Conservation (phyloP, 2,888 invertebrate species). For the Polymixis lichenea region DNA sequence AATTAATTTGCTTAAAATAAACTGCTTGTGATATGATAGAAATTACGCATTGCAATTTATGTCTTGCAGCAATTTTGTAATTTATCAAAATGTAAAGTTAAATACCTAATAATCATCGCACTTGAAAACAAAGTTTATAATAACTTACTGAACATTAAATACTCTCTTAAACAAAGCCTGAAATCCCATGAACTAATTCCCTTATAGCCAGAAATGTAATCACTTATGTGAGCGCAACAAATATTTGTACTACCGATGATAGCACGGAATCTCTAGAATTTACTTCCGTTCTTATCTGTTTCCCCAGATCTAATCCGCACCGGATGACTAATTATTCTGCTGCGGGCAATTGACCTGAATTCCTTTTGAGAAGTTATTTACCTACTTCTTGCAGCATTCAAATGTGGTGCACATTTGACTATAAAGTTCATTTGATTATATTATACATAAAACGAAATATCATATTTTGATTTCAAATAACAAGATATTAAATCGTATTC, state of each 20-base stretch:
- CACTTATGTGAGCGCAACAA: not conserved
- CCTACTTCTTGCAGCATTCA: not conserved
- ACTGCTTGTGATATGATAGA: not conserved
- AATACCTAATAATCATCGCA: not conserved
- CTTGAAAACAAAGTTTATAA: not conserved
- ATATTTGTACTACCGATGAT: slow-evolving; percentile 2
- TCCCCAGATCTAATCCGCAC: not conserved
- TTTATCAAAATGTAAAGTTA: not conserved
- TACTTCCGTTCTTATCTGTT: not conserved
- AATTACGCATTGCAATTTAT: not conserved
- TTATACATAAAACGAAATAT: not conserved
- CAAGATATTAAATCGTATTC: not conserved
- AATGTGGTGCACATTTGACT: too few species aligned
- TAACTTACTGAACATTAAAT: not conserved
- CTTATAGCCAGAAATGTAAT: not conserved
- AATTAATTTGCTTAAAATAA: too few species aligned
- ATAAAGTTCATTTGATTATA: too few species aligned
- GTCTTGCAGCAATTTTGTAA: not conserved
- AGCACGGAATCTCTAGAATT: slow-evolving; percentile 3
- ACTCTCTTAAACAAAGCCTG: not conserved
- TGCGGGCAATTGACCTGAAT: not conserved
- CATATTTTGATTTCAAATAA: not conserved
- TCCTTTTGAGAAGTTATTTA: not conserved
- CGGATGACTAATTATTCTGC: not conserved
- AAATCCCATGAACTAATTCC: not conserved